Evolutionary conservation across 2,797 vertebrate genomes (phyloP).

Genomic region (Calcarius lapponicus): DNA sequence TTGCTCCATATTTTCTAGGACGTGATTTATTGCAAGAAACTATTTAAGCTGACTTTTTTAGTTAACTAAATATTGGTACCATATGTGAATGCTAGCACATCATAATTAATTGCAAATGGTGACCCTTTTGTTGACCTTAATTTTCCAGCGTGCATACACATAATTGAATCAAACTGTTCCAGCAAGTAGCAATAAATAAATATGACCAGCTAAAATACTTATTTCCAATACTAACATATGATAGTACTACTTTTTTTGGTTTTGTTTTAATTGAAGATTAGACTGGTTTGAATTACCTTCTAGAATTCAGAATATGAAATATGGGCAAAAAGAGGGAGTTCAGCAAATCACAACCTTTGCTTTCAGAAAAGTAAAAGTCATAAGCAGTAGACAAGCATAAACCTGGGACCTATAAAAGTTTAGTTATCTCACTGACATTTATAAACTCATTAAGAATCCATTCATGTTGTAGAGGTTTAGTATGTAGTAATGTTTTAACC

Average conservation of each 20-base stretch:
- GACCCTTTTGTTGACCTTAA: conserved; percentile 74
- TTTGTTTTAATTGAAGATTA: background rate
- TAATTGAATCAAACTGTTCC: conserved; percentile 71
- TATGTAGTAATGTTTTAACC: background rate
- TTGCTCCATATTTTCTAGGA: conserved; percentile 75
- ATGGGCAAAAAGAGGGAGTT: background rate
- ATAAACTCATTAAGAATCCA: background rate
- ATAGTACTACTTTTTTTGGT: background rate
- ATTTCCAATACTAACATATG: conserved; percentile 26
- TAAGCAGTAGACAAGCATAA: background rate
- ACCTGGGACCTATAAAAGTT: background rate
- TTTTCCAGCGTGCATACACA: conserved; percentile 69
- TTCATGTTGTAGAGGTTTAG: background rate
- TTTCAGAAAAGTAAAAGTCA: background rate
- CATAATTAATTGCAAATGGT: conserved; percentile 80
- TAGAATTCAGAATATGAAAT: conserved; percentile 3
- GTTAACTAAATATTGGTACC: conserved; percentile 79
- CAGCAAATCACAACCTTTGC: background rate
- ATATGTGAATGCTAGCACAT: conserved; percentile 78
- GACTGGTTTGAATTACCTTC: conserved; percentile 22
- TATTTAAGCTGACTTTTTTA: conserved; percentile 76
- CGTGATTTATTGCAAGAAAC: conserved; percentile 76
- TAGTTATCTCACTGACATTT: background rate
- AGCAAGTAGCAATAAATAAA: conserved; percentile 64
- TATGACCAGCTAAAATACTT: conserved; percentile 59